A percentile compares a stretch with the other conserved stretches of the same genome.
These are phyloP conservation scores for Hofmannophila pseudospretella DNA, from an alignment of 2,888 invertebrate species.

Conservation along the genomic window DNA sequence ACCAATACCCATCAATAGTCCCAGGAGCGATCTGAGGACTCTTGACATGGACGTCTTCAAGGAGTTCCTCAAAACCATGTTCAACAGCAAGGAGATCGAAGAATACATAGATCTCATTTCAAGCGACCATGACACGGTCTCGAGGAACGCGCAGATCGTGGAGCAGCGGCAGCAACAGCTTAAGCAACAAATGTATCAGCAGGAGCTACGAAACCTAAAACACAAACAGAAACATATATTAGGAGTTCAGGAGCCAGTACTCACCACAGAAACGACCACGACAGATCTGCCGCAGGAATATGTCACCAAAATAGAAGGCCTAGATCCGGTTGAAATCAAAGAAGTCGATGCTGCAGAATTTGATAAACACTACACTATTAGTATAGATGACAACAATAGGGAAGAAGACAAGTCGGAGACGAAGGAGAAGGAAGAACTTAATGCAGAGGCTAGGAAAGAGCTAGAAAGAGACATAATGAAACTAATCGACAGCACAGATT, in stretches of 20 bases:
- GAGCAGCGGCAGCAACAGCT: background rate
- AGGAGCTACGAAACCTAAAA: background rate
- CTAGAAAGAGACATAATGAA: conserved; percentile 22
- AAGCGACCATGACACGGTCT: background rate
- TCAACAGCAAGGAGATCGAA: conserved; percentile 34
- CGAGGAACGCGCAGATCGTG: background rate
- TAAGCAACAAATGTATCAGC: background rate
- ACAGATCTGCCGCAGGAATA: background rate
- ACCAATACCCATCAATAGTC: background rate
- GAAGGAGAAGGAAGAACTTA: background rate
- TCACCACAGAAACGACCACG: background rate
- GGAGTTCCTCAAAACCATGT: conserved; percentile 41
- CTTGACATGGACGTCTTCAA: conserved; percentile 31
- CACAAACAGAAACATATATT: background rate
- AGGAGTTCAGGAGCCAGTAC: background rate
- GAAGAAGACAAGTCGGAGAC: background rate
- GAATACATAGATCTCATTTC: conserved; percentile 17
- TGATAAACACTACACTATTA: background rate
- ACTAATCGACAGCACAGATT: conserved; percentile 33
- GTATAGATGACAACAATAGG: background rate
- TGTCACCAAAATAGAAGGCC: background rate
- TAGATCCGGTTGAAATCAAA: background rate
- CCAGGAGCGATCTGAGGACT: conserved; percentile 20
- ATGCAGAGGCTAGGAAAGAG: conserved; percentile 4
- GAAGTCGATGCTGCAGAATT: background rate